Evolutionary conservation across 1,140 invertebrate genomes (phyloP).

Genomic region (Zaprionus capensis): DNA sequence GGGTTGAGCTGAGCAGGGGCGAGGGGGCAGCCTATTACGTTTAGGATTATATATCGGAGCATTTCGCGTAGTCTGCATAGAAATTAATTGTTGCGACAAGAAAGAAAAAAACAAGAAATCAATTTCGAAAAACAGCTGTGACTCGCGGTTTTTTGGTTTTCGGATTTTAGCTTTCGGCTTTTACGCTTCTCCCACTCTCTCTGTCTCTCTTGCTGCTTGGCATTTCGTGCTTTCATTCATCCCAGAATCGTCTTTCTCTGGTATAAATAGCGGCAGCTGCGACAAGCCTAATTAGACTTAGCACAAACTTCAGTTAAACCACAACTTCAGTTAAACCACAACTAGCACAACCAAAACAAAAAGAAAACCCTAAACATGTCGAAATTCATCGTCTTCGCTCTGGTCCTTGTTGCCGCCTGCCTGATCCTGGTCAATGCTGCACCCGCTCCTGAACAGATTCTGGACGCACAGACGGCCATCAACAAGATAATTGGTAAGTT

Average conservation of each 20-base stretch:
- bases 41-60: slow-evolving; percentile 52
- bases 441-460: slow-evolving; percentile 52
- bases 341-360: slow-evolving; percentile 23
- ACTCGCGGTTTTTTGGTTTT: slow-evolving; percentile 19
- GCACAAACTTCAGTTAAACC: slow-evolving; percentile 42
- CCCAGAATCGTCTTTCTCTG: slow-evolving; percentile 22
- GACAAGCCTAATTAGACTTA: slow-evolving; percentile 58
- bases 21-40: slow-evolving; percentile 7
- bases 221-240: slow-evolving; percentile 45
- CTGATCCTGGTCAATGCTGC: slow-evolving; percentile 55
- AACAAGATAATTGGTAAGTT: slow-evolving; percentile 70
- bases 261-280: slow-evolving; percentile 69
- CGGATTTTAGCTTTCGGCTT: slow-evolving; percentile 3
- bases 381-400: slow-evolving; percentile 49
- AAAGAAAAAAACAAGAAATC: slow-evolving; percentile 58
- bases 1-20: background rate
- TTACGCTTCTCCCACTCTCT: background rate
- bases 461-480: slow-evolving; percentile 69
- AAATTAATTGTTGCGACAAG: slow-evolving; percentile 39
- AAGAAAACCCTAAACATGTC: slow-evolving; percentile 47
- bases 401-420: slow-evolving; percentile 49
- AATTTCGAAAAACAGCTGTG: slow-evolving; percentile 56
- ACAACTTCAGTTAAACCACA: too few species aligned
- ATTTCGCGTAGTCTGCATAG: slow-evolving; percentile 34
- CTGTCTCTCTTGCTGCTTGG: background rate